phyloP scores from a whole-genome alignment of 2,113 vertebrate genomes.

The Taxidea taxus region DNA sequence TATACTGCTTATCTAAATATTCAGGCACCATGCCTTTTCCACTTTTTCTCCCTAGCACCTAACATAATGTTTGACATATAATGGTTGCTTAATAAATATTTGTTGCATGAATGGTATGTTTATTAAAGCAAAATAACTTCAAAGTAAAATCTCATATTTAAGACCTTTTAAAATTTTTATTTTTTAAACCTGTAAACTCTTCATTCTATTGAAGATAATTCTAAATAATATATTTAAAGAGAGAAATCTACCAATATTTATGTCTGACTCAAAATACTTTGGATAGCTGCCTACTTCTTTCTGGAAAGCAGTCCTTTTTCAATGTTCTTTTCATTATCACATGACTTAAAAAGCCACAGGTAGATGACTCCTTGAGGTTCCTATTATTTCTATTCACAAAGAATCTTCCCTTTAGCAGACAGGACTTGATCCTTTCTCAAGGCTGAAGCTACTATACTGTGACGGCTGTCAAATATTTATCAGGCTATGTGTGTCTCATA shows the following conservation, averaged over 20 bases:
- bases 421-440: background rate
- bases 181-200: background rate
- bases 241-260: slow-evolving; percentile 27
- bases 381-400: background rate
- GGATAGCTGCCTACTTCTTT: background rate
- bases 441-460: background rate
- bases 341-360: slow-evolving; percentile 24
- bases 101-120: background rate
- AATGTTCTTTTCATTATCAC: slow-evolving; percentile 42
- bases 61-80: background rate
- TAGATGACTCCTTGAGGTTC: slow-evolving; percentile 14
- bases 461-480: background rate
- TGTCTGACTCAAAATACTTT: slow-evolving; percentile 39
- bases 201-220: slow-evolving; percentile 36
- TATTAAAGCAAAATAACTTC: slow-evolving; percentile 41
- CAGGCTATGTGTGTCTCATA: background rate
- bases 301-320: background rate
- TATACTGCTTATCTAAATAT: background rate
- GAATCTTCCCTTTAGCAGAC: slow-evolving; percentile 16
- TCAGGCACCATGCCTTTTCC: background rate
- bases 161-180: background rate
- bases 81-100: background rate
- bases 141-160: slow-evolving; percentile 10
- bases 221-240: slow-evolving; percentile 40
- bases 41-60: background rate